Conservation (phyloP, 2,888 invertebrate genomes). For the Ligdia adustata region DNA sequence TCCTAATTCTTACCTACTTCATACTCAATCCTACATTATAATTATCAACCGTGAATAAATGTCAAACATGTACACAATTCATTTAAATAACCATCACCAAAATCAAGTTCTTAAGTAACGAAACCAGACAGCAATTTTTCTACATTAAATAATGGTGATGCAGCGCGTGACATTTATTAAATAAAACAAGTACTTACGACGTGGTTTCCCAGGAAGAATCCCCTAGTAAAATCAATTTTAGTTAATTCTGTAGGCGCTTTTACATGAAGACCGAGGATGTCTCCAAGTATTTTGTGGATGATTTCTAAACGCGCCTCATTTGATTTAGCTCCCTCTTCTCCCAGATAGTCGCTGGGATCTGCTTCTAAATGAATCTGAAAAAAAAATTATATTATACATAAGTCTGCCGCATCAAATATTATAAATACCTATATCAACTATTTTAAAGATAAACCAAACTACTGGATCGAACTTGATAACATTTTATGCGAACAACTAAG, state of each 20-base stretch:
- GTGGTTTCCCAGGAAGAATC: slow-evolving; percentile 92
- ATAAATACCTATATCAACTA: too few species aligned
- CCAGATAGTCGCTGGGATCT: slow-evolving; percentile 85
- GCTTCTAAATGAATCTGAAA: slow-evolving; percentile 91
- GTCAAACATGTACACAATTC: slow-evolving; percentile 13
- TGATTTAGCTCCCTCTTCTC: slow-evolving; percentile 69
- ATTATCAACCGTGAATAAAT: slow-evolving; percentile 22
- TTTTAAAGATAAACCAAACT: too few species aligned
- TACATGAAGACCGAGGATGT: slow-evolving; percentile 88
- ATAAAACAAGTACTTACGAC: slow-evolving; percentile 83
- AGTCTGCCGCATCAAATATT: neutral
- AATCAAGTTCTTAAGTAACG: slow-evolving; percentile 7
- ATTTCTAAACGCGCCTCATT: slow-evolving; percentile 91
- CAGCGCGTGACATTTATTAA: slow-evolving; percentile 17
- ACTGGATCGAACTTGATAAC: neutral
- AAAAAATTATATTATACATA: neutral
- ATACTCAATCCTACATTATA: slow-evolving; percentile 35
- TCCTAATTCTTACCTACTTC: slow-evolving; percentile 34
- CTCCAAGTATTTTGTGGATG: slow-evolving; percentile 88
- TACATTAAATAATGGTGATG: slow-evolving; percentile 58
- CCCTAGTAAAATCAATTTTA: slow-evolving; percentile 82
- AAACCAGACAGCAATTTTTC: slow-evolving; percentile 51
- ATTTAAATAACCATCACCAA: neutral
- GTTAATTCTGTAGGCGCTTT: slow-evolving; percentile 56
- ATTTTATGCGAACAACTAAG: neutral